These are phyloP conservation scores for Chrysomela aeneicollis DNA, from an alignment of 2,888 invertebrate species.

Conservation along the genomic window DNA sequence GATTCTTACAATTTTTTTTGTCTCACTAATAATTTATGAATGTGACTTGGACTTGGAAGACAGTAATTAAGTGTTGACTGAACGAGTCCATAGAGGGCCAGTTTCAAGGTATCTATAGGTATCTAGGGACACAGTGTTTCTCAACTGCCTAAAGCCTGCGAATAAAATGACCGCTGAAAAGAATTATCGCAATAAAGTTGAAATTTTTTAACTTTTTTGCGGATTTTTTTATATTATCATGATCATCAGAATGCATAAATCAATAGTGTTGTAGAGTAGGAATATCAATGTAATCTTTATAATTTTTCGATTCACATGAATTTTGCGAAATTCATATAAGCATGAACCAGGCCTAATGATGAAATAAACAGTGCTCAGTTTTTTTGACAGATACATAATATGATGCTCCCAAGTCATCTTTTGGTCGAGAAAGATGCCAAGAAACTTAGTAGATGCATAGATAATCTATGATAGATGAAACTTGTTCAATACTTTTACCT, in stretches of 20 bases:
- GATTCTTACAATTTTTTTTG: constrained; percentile 6
- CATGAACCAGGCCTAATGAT: too few species aligned
- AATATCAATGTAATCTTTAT: too few species aligned
- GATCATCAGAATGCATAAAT: too few species aligned
- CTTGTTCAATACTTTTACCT: not conserved
- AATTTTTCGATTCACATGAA: too few species aligned
- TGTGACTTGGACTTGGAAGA: not conserved
- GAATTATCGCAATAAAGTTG: too few species aligned
- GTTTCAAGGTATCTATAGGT: constrained; percentile 7
- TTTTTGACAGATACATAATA: not conserved
- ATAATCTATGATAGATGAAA: too few species aligned
- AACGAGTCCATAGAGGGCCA: constrained; percentile 2
- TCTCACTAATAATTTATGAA: constrained; percentile 1
- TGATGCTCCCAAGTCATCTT: constrained; percentile 7
- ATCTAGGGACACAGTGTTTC: constrained; percentile 9
- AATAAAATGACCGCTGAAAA: too few species aligned
- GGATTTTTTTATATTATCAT: too few species aligned
- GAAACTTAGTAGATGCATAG: not conserved
- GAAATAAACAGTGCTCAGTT: constrained; percentile 7
- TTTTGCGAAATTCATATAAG: too few species aligned
- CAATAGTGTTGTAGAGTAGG: too few species aligned
- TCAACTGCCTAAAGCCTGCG: constrained; percentile 7
- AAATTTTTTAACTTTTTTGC: too few species aligned
- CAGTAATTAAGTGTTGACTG: constrained; percentile 3
- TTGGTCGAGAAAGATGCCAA: constrained; percentile 3